Conservation (phyloP, 2,113 vertebrate genomes). For the Pollimyrus isidori region DNA sequence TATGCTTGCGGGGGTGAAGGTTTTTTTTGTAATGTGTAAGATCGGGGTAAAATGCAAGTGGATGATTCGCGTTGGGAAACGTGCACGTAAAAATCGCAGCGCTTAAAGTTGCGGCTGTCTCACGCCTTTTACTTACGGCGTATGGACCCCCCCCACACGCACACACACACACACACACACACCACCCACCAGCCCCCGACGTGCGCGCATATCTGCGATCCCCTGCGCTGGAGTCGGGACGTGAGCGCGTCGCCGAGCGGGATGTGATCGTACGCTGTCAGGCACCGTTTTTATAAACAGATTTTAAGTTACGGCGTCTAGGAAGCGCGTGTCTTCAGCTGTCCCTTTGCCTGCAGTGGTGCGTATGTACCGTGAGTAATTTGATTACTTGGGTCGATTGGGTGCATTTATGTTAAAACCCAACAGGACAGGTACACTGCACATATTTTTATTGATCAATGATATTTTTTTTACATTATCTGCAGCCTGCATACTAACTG, state of each 20-base stretch:
- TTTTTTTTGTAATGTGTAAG: neutral
- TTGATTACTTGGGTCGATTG: neutral
- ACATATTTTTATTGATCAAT: neutral
- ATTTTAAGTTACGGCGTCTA: neutral
- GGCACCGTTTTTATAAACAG: neutral
- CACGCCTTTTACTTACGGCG: neutral
- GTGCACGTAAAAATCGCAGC: neutral
- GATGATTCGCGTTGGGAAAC: neutral
- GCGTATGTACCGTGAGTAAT: neutral
- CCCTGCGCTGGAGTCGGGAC: neutral
- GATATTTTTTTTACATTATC: neutral
- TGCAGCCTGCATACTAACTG: neutral
- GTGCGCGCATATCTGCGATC: neutral
- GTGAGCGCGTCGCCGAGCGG: neutral
- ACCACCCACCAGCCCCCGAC: neutral
- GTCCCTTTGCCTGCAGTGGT: neutral
- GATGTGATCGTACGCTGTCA: neutral
- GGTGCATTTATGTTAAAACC: neutral
- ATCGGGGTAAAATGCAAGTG: neutral
- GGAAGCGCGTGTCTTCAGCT: neutral
- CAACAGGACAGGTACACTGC: neutral
- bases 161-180: too few species aligned
- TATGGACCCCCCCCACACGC: neutral
- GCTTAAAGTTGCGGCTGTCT: neutral
- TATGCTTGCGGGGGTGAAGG: neutral